Conservation (phyloP, 2,888 invertebrate species). For the Cacoxenus indagator region DNA sequence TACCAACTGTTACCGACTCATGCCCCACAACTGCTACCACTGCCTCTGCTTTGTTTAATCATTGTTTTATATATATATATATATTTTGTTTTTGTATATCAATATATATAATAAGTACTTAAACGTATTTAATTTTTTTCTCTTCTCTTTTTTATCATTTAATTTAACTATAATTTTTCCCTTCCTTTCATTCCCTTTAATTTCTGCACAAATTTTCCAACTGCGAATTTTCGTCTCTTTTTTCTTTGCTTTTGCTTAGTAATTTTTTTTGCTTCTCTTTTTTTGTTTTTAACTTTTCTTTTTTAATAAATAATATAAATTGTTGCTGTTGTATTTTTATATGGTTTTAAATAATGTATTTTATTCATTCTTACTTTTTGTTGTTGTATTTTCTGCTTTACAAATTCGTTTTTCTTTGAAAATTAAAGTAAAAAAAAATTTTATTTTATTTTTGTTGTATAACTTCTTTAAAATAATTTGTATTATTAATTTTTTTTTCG, state of each 20-base stretch:
- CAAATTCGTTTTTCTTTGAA: constrained; percentile 28
- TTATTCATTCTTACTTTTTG: constrained; percentile 42
- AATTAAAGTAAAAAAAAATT: constrained; percentile 4
- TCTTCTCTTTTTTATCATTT: constrained; percentile 1
- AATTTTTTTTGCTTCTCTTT: neutral
- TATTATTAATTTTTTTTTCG: constrained; percentile 14
- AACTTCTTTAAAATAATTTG: neutral
- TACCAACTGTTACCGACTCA: neutral
- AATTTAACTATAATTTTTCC: constrained; percentile 10
- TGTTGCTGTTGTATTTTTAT: neutral
- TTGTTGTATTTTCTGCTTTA: constrained; percentile 32
- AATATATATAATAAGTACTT: constrained; percentile 7
- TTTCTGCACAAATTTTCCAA: neutral
- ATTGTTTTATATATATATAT: neutral
- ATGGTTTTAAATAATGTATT: constrained; percentile 61
- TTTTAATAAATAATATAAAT: neutral
- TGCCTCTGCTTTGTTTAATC: neutral
- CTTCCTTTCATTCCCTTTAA: neutral
- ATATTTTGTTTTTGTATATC: constrained; percentile 10
- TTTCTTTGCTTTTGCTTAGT: neutral
- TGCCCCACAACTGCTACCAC: neutral
- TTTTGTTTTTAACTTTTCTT: neutral
- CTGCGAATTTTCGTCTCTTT: too few species aligned
- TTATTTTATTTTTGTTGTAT: neutral
- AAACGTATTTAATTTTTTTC: constrained; percentile 3